Conservation (phyloP, 1,140 invertebrate species). For the Palaemon carinicauda region DNA sequence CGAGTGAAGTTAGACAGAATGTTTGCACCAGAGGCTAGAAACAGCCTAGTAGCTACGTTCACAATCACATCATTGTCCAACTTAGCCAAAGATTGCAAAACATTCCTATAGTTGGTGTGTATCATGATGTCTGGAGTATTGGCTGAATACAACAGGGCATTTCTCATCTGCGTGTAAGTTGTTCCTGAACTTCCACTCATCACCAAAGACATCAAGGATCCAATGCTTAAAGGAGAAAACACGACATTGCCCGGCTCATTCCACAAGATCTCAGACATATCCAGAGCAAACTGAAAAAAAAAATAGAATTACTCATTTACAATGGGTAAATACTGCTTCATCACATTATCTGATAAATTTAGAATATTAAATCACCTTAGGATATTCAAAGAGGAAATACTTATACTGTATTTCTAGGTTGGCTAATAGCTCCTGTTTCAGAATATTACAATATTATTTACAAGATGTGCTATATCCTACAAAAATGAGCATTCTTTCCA, state of each 20-base stretch:
- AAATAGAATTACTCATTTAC: neutral
- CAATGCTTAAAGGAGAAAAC: conserved; percentile 82
- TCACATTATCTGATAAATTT: neutral
- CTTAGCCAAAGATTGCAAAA: neutral
- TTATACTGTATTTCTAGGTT: too few species aligned
- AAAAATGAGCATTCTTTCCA: too few species aligned
- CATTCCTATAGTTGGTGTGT: conserved; percentile 27
- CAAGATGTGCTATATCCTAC: too few species aligned
- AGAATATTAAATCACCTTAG: too few species aligned
- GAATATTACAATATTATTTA: too few species aligned
- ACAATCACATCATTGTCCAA: conserved; percentile 14
- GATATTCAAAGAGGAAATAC: too few species aligned
- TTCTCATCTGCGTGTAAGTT: conserved; percentile 60
- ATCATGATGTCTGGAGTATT: conserved; percentile 12
- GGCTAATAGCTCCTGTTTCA: too few species aligned
- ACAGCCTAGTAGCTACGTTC: conserved; percentile 43
- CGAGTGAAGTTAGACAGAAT: conserved; percentile 33
- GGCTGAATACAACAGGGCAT: conserved; percentile 54
- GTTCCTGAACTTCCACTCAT: conserved; percentile 63
- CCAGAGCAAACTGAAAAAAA: conserved; percentile 28
- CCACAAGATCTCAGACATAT: neutral
- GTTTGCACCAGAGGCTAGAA: conserved; percentile 11
- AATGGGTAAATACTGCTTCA: too few species aligned
- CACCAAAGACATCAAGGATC: conserved; percentile 76
- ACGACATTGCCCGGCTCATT: conserved; percentile 70